Evolutionary conservation across 2,888 invertebrate species (phyloP), one percentile per base, ranked within the genome.

Genomic region (Entomobrya proxima): DNA sequence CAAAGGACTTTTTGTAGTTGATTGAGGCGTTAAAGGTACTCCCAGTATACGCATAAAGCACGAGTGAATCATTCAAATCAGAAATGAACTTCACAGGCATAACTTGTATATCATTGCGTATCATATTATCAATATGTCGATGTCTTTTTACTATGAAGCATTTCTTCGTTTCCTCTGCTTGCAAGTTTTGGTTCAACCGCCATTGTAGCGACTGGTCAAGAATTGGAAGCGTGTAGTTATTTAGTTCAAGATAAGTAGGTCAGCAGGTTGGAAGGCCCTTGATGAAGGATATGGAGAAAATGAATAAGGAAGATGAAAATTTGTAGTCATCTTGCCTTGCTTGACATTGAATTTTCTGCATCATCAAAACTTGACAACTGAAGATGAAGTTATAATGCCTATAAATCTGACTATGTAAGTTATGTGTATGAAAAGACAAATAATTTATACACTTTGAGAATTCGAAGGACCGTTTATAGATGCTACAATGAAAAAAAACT

Each of bases 221-320:
- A 69, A 35, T 24, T 82, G 80, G 37, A 21, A 32, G 35, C 47
- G 74, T 61, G 75, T 27, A 24, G 47, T 30, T 75, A 82, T 82
- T 82, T 75, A 55, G 82, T 82, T 82, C 82, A 82, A 82, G 82
- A 75, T 44, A 82, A 82, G 32, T 82, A 37, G 82, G 82, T 82
- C 52, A 82, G 27, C 82, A 74, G 81, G 81, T 82, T 55, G 75
- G 74, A 82, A 82, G 75, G 82, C 32, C 82, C 75, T 75, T 82
- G 82, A 61, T 32, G 11, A 47, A 35, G 15, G 64, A 44, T 27
- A 27, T 6, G 15, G 18, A n/a, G 18, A 64, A 27, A 44, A 76
- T 37, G 7, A 69, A 77, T 30, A 81, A 72, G 55, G 27, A 32
- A 35, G 55, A 37, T 21, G 27, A 27, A 21, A 47, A n/a, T 72